These are phyloP conservation scores for Microctonus brassicae DNA, from an alignment of 2,888 invertebrate species.

Conservation along the genomic window DNA sequence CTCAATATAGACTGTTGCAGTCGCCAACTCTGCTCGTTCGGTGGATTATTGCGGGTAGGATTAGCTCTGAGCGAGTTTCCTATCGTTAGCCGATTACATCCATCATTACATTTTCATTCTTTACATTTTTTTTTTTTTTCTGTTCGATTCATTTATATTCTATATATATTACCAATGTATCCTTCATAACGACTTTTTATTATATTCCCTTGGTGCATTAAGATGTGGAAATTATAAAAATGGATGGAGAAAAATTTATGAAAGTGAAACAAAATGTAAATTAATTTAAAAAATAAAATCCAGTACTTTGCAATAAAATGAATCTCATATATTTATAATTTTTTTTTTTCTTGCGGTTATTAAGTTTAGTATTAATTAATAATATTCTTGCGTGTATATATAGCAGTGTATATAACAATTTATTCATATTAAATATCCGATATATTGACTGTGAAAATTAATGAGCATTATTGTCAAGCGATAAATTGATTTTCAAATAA, in stretches of 20 bases:
- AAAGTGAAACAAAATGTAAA: neutral
- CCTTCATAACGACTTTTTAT: too few relatives aligned
- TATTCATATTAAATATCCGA: neutral
- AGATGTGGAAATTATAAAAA: neutral
- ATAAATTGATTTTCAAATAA: constrained; percentile 19
- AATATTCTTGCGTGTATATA: too few relatives aligned
- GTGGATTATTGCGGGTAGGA: constrained; percentile 31
- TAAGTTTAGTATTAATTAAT: too few relatives aligned
- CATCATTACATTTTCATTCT: constrained; percentile 15
- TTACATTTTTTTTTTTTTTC: constrained; percentile 6
- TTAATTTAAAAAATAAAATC: too few relatives aligned
- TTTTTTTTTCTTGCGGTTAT: too few relatives aligned
- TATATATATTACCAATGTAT: too few relatives aligned
- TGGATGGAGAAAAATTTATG: neutral
- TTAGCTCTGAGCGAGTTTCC: constrained; percentile 26
- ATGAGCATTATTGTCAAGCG: constrained; percentile 29
- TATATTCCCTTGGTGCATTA: neutral
- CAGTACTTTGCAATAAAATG: too few relatives aligned
- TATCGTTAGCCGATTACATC: constrained; percentile 34
- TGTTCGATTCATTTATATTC: neutral
- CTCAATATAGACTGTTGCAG: neutral
- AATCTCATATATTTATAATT: too few relatives aligned
- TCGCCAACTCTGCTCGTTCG: constrained; percentile 24
- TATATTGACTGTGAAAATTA: constrained; percentile 23
- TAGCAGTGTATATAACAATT: neutral